Evolutionary conservation across 2,113 vertebrate genomes (phyloP), one percentile per base, ranked within the genome.

Genomic region (Gulo gulo): DNA sequence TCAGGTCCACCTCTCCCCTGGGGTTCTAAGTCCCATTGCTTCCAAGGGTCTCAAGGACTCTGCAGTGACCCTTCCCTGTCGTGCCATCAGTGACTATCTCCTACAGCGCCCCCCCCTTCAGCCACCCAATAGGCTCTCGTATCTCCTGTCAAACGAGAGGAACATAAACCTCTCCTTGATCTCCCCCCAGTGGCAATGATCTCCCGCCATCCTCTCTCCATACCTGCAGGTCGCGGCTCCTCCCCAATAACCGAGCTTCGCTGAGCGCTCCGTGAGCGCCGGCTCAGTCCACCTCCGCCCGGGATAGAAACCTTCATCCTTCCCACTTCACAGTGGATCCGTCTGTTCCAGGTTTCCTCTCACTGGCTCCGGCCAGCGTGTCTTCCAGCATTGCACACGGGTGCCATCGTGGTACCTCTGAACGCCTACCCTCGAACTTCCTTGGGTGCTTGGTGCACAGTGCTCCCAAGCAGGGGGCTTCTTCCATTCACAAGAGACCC

Each of bases 241-340:
- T 34, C 89, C 87, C 23, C 80, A 7, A 20, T 34, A 12, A 26
- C 31, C 14, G 42, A n/a, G n/a, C 57, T 42, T 12, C 26, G 2
- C 1, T 13, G 12, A 24, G 47, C 4, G 11, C 55, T 85, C n/a
- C 8, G 2, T 29, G 29, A 59, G 26, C 4, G 21, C 9, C 24
- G 15, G 31, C 15, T 16, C 6, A 1, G 36, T 67, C 73, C 71
- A 4, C n/a, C 26, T 92, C 81, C n/a, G 16, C 20, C 61, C 7
- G 1, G 7, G 34, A 0, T 39, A 9, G 29, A 34, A 39, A 31
- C 29, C 5, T 3, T 15, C 10, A 4, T 21, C 13, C 10, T 14
- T 13, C 57, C 45, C 20, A 4, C 21, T 34, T 29, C 76, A 47
- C 15, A n/a, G 13, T 1, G 20, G 36, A 5, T 14, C 73, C 12